Percentiles rank a stretch among this genome's conserved stretches.
Conservation (phyloP, 2,888 invertebrate genomes). For the Meganola albula region DNA sequence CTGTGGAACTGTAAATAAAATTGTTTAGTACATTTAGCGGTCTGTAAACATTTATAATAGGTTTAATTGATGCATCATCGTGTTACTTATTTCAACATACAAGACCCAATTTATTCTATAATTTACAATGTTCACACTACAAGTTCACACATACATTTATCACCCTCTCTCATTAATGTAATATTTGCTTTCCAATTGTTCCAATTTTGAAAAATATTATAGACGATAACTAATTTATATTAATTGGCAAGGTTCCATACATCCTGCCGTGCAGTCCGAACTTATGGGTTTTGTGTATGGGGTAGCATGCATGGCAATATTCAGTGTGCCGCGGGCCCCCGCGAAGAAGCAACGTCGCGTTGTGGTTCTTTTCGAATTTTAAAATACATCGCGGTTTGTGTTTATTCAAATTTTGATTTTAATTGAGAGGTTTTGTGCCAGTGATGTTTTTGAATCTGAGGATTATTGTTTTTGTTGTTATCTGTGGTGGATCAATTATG, state of each 20-base stretch:
- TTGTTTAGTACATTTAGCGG: too few relatives aligned
- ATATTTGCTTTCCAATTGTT: conserved; percentile 26
- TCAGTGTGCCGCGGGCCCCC: conserved; percentile 43
- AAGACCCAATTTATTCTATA: conserved; percentile 9
- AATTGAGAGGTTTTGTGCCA: too few relatives aligned
- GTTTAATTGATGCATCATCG: not conserved
- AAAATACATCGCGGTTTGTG: conserved; percentile 24
- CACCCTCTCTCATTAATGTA: conserved; percentile 12
- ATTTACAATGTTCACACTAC: conserved; percentile 18
- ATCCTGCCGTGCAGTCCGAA: conserved; percentile 16
- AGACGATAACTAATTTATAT: conserved; percentile 29
- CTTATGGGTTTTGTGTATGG: conserved; percentile 24
- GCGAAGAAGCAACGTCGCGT: conserved; percentile 33
- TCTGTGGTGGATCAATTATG: conserved; percentile 45
- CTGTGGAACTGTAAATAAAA: too few relatives aligned
- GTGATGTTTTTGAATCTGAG: conserved; percentile 57
- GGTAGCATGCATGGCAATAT: conserved; percentile 22
- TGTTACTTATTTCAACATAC: not conserved
- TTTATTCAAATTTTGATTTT: conserved; percentile 27
- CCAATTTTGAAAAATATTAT: conserved; percentile 26
- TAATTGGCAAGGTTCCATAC: conserved; percentile 21
- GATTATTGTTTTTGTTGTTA: conserved; percentile 42
- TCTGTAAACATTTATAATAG: too few relatives aligned
- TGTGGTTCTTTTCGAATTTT: conserved; percentile 10
- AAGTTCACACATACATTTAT: conserved; percentile 22